These are phyloP conservation scores for Sebastes itinus DNA, from an alignment of 2,797 vertebrate species.

Conservation along the genomic window DNA sequence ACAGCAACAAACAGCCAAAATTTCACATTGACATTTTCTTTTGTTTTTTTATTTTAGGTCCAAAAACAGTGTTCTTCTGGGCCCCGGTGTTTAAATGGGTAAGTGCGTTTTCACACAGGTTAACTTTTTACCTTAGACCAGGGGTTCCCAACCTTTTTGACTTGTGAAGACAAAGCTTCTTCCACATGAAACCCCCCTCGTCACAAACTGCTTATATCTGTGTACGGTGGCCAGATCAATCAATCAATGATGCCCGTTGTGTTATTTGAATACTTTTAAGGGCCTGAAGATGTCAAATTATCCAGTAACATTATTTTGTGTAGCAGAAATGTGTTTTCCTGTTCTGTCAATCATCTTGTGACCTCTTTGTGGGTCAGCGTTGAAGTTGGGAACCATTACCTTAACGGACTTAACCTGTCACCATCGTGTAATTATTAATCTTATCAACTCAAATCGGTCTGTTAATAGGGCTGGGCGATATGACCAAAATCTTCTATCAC, in stretches of 20 bases:
- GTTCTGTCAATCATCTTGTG: not conserved
- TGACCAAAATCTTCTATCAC: no score
- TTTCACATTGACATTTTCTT: not conserved
- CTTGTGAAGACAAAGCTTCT: not conserved
- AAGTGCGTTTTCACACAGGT: conserved; percentile 56
- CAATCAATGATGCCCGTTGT: not conserved
- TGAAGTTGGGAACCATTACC: not conserved
- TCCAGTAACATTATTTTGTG: not conserved
- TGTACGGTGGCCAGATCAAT: not conserved
- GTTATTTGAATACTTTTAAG: not conserved
- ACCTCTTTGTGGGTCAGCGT: not conserved
- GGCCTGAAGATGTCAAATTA: not conserved
- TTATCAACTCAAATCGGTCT: not conserved
- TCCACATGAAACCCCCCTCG: not conserved
- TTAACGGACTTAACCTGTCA: not conserved
- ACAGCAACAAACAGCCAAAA: not conserved
- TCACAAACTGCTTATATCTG: not conserved
- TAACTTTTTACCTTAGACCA: not conserved
- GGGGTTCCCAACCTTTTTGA: not conserved
- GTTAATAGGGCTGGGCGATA: not conserved
- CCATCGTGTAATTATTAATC: not conserved
- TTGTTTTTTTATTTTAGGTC: conserved; percentile 82
- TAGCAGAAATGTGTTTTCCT: not conserved
- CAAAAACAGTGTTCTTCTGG: conserved; percentile 99
- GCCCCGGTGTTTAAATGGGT: conserved; percentile 99